Conservation (phyloP, 2,797 vertebrate genomes). For the Gymnoscopelus microlampas region DNA sequence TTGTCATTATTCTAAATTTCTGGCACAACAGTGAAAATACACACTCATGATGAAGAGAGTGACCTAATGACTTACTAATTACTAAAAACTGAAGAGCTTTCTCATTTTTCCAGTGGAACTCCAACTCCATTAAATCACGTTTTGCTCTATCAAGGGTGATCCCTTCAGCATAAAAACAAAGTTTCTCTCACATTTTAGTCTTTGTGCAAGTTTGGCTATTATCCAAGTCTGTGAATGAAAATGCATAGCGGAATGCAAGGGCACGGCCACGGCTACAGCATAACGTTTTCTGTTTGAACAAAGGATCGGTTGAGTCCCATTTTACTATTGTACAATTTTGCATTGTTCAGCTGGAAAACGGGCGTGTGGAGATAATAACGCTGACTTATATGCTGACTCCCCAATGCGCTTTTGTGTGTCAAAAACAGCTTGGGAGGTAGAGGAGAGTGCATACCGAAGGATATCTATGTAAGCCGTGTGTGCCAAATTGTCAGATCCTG, state of each 20-base stretch:
- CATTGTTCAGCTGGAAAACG: conserved; percentile 41
- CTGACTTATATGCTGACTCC: conserved; percentile 45
- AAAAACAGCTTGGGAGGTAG: conserved; percentile 6
- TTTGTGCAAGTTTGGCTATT: conserved; percentile 7
- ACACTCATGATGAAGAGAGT: too few relatives aligned
- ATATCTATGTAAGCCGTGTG: not conserved
- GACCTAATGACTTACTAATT: too few relatives aligned
- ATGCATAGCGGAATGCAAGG: conserved; percentile 21
- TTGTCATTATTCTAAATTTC: too few relatives aligned
- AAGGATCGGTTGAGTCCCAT: not conserved
- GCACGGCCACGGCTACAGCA: not conserved
- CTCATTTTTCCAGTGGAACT: too few relatives aligned
- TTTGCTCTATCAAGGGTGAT: conserved; percentile 27
- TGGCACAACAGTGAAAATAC: too few relatives aligned
- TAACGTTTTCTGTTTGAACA: conserved; percentile 7
- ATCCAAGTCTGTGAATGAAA: conserved; percentile 12
- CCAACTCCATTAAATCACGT: conserved; percentile 3
- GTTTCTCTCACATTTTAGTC: not conserved
- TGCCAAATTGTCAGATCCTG: not conserved
- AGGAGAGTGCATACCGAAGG: not conserved
- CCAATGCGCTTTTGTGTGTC: conserved; percentile 29
- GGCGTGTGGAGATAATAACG: conserved; percentile 45
- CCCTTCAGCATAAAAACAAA: conserved; percentile 1
- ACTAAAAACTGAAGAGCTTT: too few relatives aligned
- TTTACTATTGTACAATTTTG: not conserved